Base-by-base conservation (phyloP, 2,888 invertebrate species). In the Synanthedon vespiformis region DNA sequence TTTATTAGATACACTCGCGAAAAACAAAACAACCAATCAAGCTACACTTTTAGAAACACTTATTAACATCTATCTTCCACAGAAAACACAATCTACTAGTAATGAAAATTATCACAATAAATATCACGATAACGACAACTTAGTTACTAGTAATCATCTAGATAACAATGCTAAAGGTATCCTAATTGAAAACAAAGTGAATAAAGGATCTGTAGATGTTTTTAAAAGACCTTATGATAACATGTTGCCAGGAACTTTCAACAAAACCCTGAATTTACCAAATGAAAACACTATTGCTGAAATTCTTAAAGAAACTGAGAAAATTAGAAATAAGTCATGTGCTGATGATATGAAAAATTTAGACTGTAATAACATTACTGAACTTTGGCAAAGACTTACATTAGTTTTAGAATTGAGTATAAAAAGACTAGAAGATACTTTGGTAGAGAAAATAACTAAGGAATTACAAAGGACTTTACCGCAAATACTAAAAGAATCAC, bases 371-470 rank as follows among this genome's bases (percentile, higher is more conserved):
- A 66, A 64, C 53, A 55, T 73, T 8, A 52, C 61, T 13, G 77
- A 81, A 11, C 60, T 85, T 22, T 79, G 73, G 75, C 76, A 81
- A 4, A 72, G 64, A 53, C 56, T 85, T 5, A 63, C 67, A 4
- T 40, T 63, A 56, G 61, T 70, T 2, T 54, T 86, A 49, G 81
- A 85, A 53, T 52, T 67, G 34, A 64, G 77, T 51, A 58, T 80
- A 0, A 72, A 69, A 59, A 72, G 62, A 59, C 61, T 84, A 10
- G 82, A 84, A 63, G 66, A 72, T 4, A 67, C 70, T 4, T 52
- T 86, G 22, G 60, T 68, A 8, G 70, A 77, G 0, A 82, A 72
- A 63, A 73, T 83, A 48, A 54, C 70, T 5, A 70, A 54, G 18
- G 78, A 81, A 60, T 54, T 84, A n/a, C 75, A 67, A 41, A 67